Evolutionary conservation across 2,888 invertebrate genomes (phyloP).

Genomic region (Emmelina monodactyla): DNA sequence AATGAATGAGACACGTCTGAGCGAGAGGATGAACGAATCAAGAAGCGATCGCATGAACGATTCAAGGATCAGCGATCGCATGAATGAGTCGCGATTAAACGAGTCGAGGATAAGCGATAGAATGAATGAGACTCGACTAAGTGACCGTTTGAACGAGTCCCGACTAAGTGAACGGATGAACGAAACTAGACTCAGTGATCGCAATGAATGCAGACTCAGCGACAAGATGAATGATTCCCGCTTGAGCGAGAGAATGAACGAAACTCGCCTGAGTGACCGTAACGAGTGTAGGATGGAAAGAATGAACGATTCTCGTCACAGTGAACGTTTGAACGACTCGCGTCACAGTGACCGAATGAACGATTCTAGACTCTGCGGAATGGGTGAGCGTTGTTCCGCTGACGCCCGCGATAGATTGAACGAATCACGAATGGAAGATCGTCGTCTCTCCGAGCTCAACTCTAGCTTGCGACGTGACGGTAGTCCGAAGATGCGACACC

Average conservation of each 20-base stretch:
- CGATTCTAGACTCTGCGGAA: constrained; percentile 22
- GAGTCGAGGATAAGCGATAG: constrained; percentile 18
- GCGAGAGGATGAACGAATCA: constrained; percentile 30
- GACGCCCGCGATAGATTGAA: constrained; percentile 19
- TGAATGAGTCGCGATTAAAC: constrained; percentile 23
- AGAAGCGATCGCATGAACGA: constrained; percentile 19
- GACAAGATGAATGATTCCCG: constrained; percentile 22
- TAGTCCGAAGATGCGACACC: constrained; percentile 40
- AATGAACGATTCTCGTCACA: constrained; percentile 18
- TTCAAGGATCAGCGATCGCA: constrained; percentile 18
- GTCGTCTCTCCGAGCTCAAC: constrained; percentile 37
- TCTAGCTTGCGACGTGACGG: constrained; percentile 44
- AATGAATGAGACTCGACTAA: constrained; percentile 22
- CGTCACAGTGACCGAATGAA: constrained; percentile 24
- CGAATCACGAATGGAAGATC: constrained; percentile 25
- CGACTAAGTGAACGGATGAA: constrained; percentile 26
- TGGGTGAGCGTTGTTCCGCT: constrained; percentile 20
- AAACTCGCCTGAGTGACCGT: constrained; percentile 16
- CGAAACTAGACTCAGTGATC: constrained; percentile 22
- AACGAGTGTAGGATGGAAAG: constrained; percentile 14
- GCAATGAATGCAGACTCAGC: constrained; percentile 18
- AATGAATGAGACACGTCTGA: constrained; percentile 21
- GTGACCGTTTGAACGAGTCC: constrained; percentile 22
- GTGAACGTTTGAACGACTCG: constrained; percentile 17
- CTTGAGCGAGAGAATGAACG: constrained; percentile 21